A percentile compares a stretch with the other conserved stretches of the same genome.
Conservation (phyloP, 2,113 vertebrate species). For the Chamaetylas fuelleborni region DNA sequence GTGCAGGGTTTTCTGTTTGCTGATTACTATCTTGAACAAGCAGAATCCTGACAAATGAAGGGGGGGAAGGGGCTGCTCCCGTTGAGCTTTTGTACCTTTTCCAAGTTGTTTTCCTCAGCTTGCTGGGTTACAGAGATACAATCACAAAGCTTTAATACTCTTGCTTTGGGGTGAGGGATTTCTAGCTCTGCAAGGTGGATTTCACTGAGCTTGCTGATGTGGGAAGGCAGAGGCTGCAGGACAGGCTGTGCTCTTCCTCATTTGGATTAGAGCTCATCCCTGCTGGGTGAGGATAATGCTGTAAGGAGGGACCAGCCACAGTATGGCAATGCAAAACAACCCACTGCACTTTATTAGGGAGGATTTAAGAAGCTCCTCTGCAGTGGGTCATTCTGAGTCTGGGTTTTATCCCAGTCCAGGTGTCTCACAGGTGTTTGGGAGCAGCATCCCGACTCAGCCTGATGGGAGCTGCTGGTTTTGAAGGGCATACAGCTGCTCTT, state of each 20-base stretch:
- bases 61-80: neutral
- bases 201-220: neutral
- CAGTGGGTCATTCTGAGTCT: neutral
- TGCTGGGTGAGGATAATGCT: neutral
- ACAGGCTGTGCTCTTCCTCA: neutral
- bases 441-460: neutral
- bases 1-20: neutral
- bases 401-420: neutral
- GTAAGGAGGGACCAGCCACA: neutral
- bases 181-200: neutral
- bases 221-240: neutral
- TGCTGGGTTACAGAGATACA: neutral
- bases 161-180: neutral
- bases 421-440: neutral
- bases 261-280: rapidly evolving
- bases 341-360: neutral
- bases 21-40: slow-evolving; percentile 1
- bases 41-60: neutral
- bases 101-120: neutral
- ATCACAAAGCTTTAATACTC: neutral
- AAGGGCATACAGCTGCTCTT: neutral
- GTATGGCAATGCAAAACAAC: neutral
- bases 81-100: neutral
- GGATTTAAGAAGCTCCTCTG: neutral
- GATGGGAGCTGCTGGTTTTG: neutral